Conservation (phyloP, 2,113 vertebrate genomes). For the Mustelus asterias region DNA sequence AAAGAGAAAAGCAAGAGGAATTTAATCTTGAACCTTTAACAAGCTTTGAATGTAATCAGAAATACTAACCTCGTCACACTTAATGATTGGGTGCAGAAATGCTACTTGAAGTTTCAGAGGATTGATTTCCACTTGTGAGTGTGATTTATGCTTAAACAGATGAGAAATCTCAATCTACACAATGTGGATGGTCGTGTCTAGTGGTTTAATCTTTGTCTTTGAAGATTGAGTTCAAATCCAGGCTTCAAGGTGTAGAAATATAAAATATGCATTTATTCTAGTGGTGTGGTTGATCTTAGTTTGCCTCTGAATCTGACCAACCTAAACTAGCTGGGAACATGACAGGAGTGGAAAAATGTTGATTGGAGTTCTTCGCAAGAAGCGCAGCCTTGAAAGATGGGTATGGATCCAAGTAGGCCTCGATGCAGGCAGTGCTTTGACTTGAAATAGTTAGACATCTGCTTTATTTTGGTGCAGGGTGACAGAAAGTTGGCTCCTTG, state of each 20-base stretch:
- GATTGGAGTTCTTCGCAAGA: neutral
- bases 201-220: slow-evolving; percentile 15
- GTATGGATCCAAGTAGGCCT: neutral
- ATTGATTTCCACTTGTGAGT: slow-evolving; percentile 22
- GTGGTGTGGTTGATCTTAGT: neutral
- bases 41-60: neutral
- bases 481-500: slow-evolving; percentile 27
- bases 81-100: slow-evolving; percentile 30
- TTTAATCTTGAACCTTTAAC: neutral
- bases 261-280: neutral
- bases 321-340: neutral
- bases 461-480: slow-evolving; percentile 18
- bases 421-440: neutral
- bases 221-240: slow-evolving; percentile 10
- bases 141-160: slow-evolving; percentile 31
- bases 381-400: neutral
- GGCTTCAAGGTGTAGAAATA: neutral
- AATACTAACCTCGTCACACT: slow-evolving; percentile 22
- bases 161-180: slow-evolving; percentile 32
- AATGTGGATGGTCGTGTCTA: neutral
- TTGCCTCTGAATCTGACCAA: neutral
- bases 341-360: neutral
- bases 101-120: slow-evolving; percentile 13
- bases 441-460: neutral
- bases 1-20: slow-evolving; percentile 2